Evolutionary conservation across 2,888 invertebrate species (phyloP).

Genomic region (Hydriomena furcata): DNA sequence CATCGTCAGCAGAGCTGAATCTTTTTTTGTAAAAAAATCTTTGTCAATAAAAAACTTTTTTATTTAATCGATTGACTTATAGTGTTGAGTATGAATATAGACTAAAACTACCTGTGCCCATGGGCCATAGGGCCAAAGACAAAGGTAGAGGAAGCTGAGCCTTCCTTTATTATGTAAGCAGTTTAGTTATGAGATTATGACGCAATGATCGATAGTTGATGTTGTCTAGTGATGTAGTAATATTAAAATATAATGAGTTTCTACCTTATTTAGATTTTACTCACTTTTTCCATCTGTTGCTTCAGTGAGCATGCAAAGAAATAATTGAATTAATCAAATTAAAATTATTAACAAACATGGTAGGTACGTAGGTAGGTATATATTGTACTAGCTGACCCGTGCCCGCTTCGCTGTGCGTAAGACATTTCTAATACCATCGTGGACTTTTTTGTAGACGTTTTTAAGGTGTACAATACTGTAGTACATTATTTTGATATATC

Average conservation of each 20-base stretch:
- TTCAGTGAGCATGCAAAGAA: conserved; percentile 21
- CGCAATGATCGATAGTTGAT: background rate
- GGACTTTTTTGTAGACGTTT: too few relatives aligned
- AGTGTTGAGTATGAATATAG: background rate
- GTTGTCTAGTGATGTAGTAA: too few relatives aligned
- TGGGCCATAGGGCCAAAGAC: background rate
- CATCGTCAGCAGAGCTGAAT: too few relatives aligned
- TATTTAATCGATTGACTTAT: background rate
- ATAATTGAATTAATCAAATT: background rate
- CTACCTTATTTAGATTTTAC: conserved; percentile 1
- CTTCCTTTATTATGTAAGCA: conserved; percentile 9
- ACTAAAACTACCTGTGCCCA: background rate
- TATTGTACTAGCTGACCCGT: too few relatives aligned
- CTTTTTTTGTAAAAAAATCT: too few relatives aligned
- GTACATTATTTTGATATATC: too few relatives aligned
- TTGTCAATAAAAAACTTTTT: background rate
- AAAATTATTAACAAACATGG: too few relatives aligned
- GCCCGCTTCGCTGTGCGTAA: too few relatives aligned
- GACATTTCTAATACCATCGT: too few relatives aligned
- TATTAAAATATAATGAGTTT: too few relatives aligned
- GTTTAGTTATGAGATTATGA: background rate
- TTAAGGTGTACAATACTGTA: too few relatives aligned
- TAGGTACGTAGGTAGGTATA: too few relatives aligned
- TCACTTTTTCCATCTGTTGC: conserved; percentile 22
- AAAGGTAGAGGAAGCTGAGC: conserved; percentile 2